A percentile compares a stretch with the other conserved stretches of the same genome.
These are phyloP conservation scores for Fragariocoptes setiger DNA, from an alignment of 1,140 invertebrate genomes.

Conservation along the genomic window DNA sequence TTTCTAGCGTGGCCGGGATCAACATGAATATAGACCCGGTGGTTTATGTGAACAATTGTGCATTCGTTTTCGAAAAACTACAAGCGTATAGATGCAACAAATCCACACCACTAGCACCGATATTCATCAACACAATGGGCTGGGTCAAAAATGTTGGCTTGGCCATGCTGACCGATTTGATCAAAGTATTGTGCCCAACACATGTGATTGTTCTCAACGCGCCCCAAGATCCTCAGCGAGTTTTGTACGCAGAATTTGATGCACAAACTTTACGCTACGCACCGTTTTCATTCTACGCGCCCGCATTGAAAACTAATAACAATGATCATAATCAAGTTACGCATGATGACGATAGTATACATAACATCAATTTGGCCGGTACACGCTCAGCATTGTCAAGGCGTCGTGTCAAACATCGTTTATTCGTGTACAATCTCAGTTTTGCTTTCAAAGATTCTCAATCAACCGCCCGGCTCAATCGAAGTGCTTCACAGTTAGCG, in stretches of 20 bases:
- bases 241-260: slow-evolving; percentile 1
- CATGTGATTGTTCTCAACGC: slow-evolving; percentile 6
- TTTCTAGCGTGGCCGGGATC: background rate
- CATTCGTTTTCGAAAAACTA: background rate
- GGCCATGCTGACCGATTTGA: slow-evolving; percentile 4
- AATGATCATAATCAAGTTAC: background rate
- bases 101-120: background rate
- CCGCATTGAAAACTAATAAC: background rate
- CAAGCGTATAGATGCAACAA: background rate
- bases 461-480: background rate
- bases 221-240: background rate
- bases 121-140: slow-evolving; percentile 9
- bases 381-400: too few relatives aligned
- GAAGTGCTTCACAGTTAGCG: background rate
- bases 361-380: too few relatives aligned
- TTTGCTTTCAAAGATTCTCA: background rate
- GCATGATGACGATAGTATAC: background rate
- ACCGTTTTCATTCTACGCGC: background rate
- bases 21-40: background rate
- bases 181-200: slow-evolving; percentile 4
- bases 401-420: too few relatives aligned
- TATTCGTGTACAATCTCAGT: background rate
- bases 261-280: background rate
- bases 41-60: slow-evolving; percentile 1
- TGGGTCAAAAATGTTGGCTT: slow-evolving; percentile 7